phyloP scores from a whole-genome alignment of 2,888 invertebrate species.

The Ligdia adustata region DNA sequence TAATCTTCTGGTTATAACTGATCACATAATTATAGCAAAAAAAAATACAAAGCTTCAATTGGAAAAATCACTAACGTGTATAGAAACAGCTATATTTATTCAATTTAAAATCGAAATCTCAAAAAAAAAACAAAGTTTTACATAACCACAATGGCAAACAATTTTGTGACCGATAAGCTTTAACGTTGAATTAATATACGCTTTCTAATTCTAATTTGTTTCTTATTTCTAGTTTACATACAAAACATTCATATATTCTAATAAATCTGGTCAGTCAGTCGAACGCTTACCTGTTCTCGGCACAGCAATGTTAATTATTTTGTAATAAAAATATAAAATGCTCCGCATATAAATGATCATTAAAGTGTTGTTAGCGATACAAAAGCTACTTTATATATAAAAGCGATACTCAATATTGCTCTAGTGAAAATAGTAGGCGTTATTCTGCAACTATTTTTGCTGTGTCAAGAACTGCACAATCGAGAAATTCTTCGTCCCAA shows the following conservation, averaged over 20 bases:
- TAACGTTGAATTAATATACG: slow-evolving; percentile 60
- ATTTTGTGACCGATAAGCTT: slow-evolving; percentile 60
- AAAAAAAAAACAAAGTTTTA: slow-evolving; percentile 38
- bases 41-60: slow-evolving; percentile 10
- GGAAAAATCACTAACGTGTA: slow-evolving; percentile 3
- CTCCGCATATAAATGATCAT: slow-evolving; percentile 24
- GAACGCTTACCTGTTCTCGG: slow-evolving; percentile 62
- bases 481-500: slow-evolving; percentile 46
- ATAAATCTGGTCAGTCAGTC: slow-evolving; percentile 75
- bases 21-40: slow-evolving; percentile 12
- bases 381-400: slow-evolving; percentile 33
- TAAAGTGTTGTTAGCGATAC: slow-evolving; percentile 20
- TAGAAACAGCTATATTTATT: slow-evolving; percentile 17
- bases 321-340: slow-evolving; percentile 32
- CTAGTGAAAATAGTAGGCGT: slow-evolving; percentile 16
- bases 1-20: slow-evolving; percentile 37
- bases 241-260: slow-evolving; percentile 69
- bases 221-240: slow-evolving; percentile 58
- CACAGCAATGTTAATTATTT: slow-evolving; percentile 53
- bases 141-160: slow-evolving; percentile 50
- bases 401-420: slow-evolving; percentile 17
- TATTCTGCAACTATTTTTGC: slow-evolving; percentile 33
- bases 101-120: slow-evolving; percentile 15
- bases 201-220: slow-evolving; percentile 67
- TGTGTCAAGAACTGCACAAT: slow-evolving; percentile 64